phyloP scores from a whole-genome alignment of 2,113 vertebrate species.

The Turdus rufiventris region DNA sequence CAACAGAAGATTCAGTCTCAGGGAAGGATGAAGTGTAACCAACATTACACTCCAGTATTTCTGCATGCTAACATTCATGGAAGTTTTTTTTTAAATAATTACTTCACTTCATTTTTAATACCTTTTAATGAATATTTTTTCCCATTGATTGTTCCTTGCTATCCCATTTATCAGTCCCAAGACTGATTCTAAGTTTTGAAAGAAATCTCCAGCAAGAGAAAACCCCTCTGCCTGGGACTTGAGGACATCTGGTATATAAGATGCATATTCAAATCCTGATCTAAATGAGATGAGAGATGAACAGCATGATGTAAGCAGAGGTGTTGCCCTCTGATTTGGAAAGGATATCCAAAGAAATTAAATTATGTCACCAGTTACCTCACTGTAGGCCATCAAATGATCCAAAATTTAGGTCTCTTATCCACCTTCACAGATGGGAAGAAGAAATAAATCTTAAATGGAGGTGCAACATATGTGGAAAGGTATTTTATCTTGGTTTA shows the following conservation, averaged over 20 bases:
- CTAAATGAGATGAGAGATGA: neutral
- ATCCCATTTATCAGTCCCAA: neutral
- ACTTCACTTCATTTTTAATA: neutral
- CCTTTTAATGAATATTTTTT: neutral
- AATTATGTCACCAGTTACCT: neutral
- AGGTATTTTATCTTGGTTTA: slow-evolving; percentile 42
- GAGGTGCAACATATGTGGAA: slow-evolving; percentile 15
- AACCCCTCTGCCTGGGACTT: neutral
- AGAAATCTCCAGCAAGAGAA: neutral
- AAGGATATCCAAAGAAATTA: neutral
- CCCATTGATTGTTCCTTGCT: neutral
- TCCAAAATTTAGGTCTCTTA: neutral
- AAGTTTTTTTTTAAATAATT: neutral
- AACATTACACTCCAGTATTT: neutral
- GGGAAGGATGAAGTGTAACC: neutral
- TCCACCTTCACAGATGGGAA: slow-evolving; percentile 19
- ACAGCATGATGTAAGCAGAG: neutral
- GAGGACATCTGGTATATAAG: neutral
- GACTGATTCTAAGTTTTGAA: neutral
- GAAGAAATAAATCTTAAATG: slow-evolving; percentile 38
- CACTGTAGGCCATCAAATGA: neutral
- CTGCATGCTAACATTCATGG: neutral
- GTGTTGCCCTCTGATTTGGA: neutral
- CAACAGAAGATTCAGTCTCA: neutral
- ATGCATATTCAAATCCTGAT: neutral